These are phyloP conservation scores for Ectropis grisescens DNA, from an alignment of 1,140 invertebrate genomes.

Conservation along the genomic window DNA sequence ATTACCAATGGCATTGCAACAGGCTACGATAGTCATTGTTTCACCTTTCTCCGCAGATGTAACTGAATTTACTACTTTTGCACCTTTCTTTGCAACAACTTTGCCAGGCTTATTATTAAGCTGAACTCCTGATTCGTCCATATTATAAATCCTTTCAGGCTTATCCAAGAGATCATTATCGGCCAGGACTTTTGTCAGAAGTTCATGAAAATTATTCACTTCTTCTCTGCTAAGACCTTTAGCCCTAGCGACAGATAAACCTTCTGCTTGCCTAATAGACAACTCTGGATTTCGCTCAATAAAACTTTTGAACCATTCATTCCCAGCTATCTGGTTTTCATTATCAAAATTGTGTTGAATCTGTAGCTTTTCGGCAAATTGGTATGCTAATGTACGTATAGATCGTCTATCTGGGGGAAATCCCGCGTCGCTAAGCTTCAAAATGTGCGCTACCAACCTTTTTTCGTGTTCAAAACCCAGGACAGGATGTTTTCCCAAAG, in stretches of 20 bases:
- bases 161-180: slow-evolving; percentile 24
- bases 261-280: slow-evolving; percentile 15
- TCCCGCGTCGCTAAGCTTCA: slow-evolving; percentile 10
- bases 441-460: slow-evolving; percentile 13
- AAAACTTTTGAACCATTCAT: slow-evolving; percentile 18
- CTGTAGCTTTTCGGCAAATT: slow-evolving; percentile 21
- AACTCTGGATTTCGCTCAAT: slow-evolving; percentile 16
- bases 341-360: slow-evolving; percentile 18
- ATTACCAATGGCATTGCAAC: slow-evolving; percentile 34
- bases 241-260: slow-evolving; percentile 14
- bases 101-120: slow-evolving; percentile 35
- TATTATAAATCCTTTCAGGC: slow-evolving; percentile 43
- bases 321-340: slow-evolving; percentile 13
- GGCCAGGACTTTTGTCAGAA: slow-evolving; percentile 22
- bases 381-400: slow-evolving; percentile 13
- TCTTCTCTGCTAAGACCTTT: slow-evolving; percentile 20
- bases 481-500: slow-evolving; percentile 11
- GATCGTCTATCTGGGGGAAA: slow-evolving; percentile 13
- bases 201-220: slow-evolving; percentile 30
- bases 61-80: slow-evolving; percentile 33
- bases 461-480: slow-evolving; percentile 12
- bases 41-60: slow-evolving; percentile 40
- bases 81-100: slow-evolving; percentile 45
- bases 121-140: slow-evolving; percentile 54
- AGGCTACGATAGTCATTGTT: slow-evolving; percentile 39